Evolutionary conservation across 2,113 vertebrate species (phyloP).

Genomic region (Acanthisitta chloris): DNA sequence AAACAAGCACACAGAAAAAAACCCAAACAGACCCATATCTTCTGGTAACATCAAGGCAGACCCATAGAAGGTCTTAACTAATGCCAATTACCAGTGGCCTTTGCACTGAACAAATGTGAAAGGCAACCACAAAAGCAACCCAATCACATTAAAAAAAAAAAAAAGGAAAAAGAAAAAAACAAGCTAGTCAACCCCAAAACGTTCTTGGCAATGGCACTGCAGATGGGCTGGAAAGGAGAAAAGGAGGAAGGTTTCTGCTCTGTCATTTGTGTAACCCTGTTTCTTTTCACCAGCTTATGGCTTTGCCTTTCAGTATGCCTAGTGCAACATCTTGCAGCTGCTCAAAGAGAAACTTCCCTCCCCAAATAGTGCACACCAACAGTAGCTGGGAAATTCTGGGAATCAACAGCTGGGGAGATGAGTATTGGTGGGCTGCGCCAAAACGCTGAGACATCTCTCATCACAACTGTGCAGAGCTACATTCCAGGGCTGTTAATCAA

Average conservation of each 20-base stretch:
- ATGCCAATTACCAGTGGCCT: neutral
- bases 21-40: neutral
- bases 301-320: neutral
- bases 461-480: neutral
- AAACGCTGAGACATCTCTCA: constrained; percentile 12
- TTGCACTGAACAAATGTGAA: neutral
- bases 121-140: neutral
- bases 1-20: neutral
- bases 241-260: neutral
- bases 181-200: neutral
- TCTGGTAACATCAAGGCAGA: neutral
- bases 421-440: neutral
- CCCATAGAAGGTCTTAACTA: neutral
- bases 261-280: neutral
- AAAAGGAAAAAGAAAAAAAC: no score
- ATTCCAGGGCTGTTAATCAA: constrained; percentile 3
- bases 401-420: constrained; percentile 5
- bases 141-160: neutral
- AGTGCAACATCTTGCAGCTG: neutral
- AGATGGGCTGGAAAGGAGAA: neutral
- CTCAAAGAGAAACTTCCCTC: neutral
- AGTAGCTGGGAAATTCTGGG: constrained; percentile 15
- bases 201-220: neutral
- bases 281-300: neutral
- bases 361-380: neutral